Conservation (phyloP, 2,797 vertebrate genomes). For the Prionace glauca region DNA sequence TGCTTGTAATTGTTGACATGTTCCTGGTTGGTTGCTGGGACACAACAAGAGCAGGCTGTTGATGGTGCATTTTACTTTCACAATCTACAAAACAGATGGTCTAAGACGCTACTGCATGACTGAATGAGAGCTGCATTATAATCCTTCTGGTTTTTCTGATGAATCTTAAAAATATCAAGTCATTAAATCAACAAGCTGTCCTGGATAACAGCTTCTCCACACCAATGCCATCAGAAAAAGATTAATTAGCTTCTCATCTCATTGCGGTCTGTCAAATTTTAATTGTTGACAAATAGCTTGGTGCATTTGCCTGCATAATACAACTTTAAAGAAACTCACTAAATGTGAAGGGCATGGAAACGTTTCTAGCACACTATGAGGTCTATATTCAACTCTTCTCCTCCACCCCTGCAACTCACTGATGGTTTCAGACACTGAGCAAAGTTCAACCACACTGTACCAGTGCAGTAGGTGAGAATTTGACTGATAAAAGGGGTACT, state of each 20-base stretch:
- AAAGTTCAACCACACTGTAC: neutral
- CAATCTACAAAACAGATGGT: neutral
- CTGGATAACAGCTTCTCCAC: neutral
- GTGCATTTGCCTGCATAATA: neutral
- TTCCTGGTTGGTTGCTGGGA: neutral
- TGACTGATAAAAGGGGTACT: neutral
- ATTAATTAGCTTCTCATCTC: neutral
- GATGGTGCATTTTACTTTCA: neutral
- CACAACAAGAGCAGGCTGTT: neutral
- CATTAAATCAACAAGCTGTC: neutral
- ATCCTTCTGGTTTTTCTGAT: neutral
- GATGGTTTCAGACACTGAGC: neutral
- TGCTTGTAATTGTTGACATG: neutral
- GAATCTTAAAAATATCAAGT: neutral
- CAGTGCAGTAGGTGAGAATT: neutral
- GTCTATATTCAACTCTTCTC: neutral
- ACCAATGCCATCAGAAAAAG: neutral
- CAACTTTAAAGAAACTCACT: neutral
- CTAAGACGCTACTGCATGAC: neutral
- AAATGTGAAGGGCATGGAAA: neutral
- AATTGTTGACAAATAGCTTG: neutral
- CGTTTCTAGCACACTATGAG: neutral
- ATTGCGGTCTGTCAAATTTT: neutral
- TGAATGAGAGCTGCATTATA: neutral
- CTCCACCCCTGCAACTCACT: neutral